These are phyloP conservation scores for Paradoxurus hermaphroditus DNA, from an alignment of 2,113 vertebrate genomes.

Conservation along the genomic window DNA sequence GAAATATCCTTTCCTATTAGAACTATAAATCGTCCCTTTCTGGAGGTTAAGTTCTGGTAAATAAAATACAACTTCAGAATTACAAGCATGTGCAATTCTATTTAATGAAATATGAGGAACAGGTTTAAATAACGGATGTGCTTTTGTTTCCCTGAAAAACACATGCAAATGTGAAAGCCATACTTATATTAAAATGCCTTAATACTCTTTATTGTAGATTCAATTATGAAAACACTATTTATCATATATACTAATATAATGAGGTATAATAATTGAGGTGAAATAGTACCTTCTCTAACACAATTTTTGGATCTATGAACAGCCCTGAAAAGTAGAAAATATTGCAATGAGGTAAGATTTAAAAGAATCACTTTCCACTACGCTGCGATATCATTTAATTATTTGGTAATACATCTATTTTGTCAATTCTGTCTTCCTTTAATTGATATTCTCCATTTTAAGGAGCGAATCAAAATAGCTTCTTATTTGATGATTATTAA, in stretches of 20 bases:
- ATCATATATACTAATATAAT: neutral
- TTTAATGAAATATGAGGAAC: constrained; percentile 26
- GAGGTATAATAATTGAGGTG: constrained; percentile 16
- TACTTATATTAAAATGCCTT: constrained; percentile 62
- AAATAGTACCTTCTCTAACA: constrained; percentile 77
- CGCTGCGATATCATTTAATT: constrained; percentile 41
- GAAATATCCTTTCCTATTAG: constrained; percentile 71
- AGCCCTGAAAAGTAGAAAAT: constrained; percentile 49
- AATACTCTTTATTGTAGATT: constrained; percentile 68
- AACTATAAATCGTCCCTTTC: constrained; percentile 72
- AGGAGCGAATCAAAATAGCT: constrained; percentile 10
- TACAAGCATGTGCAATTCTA: constrained; percentile 39
- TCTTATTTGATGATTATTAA: constrained; percentile 35
- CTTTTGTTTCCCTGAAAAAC: constrained; percentile 65
- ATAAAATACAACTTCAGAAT: constrained; percentile 54
- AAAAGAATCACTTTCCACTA: constrained; percentile 13
- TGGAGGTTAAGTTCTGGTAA: constrained; percentile 76
- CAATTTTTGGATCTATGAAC: constrained; percentile 73
- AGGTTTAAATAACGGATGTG: constrained; percentile 49
- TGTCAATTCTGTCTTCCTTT: constrained; percentile 62
- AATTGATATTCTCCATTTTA: constrained; percentile 30
- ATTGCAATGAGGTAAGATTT: constrained; percentile 55
- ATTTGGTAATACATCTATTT: constrained; percentile 29
- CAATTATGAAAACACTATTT: constrained; percentile 66
- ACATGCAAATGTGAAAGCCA: constrained; percentile 59